Percentiles rank a stretch among this genome's conserved stretches.
Evolutionary conservation across 2,113 vertebrate genomes (phyloP).

Genomic region (Boulengeromyrus knoepffleri): DNA sequence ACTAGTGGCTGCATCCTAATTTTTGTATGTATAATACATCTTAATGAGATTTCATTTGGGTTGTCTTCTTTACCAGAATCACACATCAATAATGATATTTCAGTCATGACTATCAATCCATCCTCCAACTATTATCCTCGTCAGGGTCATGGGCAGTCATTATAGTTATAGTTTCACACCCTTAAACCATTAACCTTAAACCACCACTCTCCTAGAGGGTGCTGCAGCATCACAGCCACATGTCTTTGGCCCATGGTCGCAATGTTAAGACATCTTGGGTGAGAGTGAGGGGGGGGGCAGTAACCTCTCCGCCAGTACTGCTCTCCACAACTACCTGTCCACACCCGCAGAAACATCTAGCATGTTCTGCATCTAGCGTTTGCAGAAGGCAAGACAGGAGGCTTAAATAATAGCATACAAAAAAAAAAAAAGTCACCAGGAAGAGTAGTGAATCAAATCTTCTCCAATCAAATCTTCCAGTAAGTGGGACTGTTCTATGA

Average conservation of each 20-base stretch:
- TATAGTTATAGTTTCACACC: neutral
- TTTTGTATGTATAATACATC: neutral
- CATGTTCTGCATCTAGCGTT: conserved; percentile 4
- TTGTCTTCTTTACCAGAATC: neutral
- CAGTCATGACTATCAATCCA: neutral
- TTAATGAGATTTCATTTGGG: neutral
- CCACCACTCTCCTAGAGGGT: neutral
- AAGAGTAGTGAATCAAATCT: neutral
- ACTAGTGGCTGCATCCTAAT: neutral
- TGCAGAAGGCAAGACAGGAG: neutral
- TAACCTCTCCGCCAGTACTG: neutral
- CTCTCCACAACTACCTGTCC: neutral
- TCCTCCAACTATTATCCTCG: neutral
- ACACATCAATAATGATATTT: neutral
- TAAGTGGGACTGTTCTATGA: neutral
- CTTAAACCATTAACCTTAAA: neutral
- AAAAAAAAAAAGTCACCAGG: neutral
- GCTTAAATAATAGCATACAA: conserved; percentile 8
- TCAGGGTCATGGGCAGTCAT: neutral
- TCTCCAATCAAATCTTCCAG: conserved; percentile 1
- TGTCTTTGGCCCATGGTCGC: neutral
- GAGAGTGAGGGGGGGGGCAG: neutral
- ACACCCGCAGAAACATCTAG: neutral
- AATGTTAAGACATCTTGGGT: conserved; percentile 13
- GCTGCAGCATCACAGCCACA: neutral